phyloP scores from a whole-genome alignment of 2,797 vertebrate genomes.

The Serranus cabrilla region DNA sequence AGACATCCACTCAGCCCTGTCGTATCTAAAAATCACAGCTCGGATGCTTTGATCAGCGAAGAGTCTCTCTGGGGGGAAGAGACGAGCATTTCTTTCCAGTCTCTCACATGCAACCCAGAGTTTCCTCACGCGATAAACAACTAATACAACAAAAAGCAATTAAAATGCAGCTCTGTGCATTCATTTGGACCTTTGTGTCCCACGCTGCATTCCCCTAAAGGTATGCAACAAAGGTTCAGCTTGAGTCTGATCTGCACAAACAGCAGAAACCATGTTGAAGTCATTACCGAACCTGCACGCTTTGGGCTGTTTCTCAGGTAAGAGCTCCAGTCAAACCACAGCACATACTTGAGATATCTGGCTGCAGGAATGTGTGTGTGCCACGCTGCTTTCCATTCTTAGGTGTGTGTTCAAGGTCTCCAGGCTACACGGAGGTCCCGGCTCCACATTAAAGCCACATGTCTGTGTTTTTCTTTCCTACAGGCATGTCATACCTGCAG shows the following conservation, averaged over 20 bases:
- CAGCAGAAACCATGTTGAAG: slow-evolving; percentile 43
- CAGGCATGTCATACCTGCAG: slow-evolving; percentile 66
- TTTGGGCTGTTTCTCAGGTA: slow-evolving; percentile 44
- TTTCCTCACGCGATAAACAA: slow-evolving; percentile 47
- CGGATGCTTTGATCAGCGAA: slow-evolving; percentile 52
- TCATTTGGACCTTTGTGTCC: background rate
- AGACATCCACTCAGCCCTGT: slow-evolving; percentile 34
- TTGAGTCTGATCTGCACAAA: slow-evolving; percentile 13
- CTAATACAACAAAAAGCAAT: slow-evolving; percentile 23
- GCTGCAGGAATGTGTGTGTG: slow-evolving; percentile 79
- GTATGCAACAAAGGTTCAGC: slow-evolving; percentile 15
- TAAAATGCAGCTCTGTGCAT: slow-evolving; percentile 13
- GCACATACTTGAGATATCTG: slow-evolving; percentile 74
- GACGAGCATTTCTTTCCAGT: slow-evolving; percentile 29
- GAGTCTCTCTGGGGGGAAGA: slow-evolving; percentile 11
- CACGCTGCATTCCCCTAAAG: slow-evolving; percentile 7
- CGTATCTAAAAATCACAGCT: slow-evolving; percentile 17
- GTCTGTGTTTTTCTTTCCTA: slow-evolving; percentile 82
- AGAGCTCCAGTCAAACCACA: slow-evolving; percentile 49
- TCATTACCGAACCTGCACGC: slow-evolving; percentile 41
- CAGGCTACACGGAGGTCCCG: slow-evolving; percentile 89
- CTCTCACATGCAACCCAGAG: slow-evolving; percentile 31
- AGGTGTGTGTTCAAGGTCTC: slow-evolving; percentile 88
- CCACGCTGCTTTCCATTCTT: slow-evolving; percentile 75
- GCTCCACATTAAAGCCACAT: slow-evolving; percentile 92